Conservation (phyloP, 1,140 invertebrate species). For the Saccostrea cuccullata region DNA sequence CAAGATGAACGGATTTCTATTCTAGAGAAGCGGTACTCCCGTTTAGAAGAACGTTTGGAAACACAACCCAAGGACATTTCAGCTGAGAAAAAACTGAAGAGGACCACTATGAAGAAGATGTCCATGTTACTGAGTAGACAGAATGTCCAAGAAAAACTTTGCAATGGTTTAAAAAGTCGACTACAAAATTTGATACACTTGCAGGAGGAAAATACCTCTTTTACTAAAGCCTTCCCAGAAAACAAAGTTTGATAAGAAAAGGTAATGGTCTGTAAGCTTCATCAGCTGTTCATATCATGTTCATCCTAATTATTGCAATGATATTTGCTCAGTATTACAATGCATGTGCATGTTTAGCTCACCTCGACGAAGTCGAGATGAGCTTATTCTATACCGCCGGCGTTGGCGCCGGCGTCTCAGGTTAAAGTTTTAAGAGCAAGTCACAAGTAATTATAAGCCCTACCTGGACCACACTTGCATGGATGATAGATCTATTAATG, state of each 20-base stretch:
- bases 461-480: too few species aligned
- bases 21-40: background rate
- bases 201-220: background rate
- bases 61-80: background rate
- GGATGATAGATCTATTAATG: too few species aligned
- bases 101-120: background rate
- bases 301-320: too few species aligned
- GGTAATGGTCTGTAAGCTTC: background rate
- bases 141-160: too few species aligned
- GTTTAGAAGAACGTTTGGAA: background rate
- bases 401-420: too few species aligned
- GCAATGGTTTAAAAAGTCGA: too few species aligned
- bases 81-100: background rate
- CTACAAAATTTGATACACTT: background rate
- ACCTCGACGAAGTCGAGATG: too few species aligned
- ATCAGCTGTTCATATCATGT: too few species aligned
- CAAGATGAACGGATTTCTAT: background rate
- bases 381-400: too few species aligned
- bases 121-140: background rate
- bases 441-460: too few species aligned
- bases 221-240: background rate
- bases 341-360: too few species aligned
- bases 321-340: background rate
- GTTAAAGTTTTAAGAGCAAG: too few species aligned
- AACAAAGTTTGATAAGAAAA: constrained; percentile 5